Evolutionary conservation across 2,113 vertebrate species (phyloP), one percentile per base, ranked within the genome.

Genomic region (Coreoperca whiteheadi): DNA sequence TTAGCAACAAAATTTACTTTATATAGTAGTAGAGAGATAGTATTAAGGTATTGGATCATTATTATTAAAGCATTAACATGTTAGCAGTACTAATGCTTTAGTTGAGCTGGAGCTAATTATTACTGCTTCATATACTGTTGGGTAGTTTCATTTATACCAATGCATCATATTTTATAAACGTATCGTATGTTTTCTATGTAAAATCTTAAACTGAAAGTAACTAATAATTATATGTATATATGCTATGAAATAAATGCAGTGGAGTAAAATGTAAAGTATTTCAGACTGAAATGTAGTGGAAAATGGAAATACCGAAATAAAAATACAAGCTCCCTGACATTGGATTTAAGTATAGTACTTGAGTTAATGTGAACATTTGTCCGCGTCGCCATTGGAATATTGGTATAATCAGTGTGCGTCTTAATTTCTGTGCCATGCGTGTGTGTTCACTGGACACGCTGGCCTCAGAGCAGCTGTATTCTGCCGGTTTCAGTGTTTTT

Each of bases 401-500:
- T 84, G 67, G 72, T 82, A 16, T 68, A 66, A 78, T 72, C 64
- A 46, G 74, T 25, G 82, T 77, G 46, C 53, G 46, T 72, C 48
- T 67, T 79, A 43, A 43, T 82, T 76, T 54, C 43, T 25, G 67
- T 54, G 53, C 30, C 34, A 12, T 85, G 71, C 18, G 56, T 56
- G 64, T 56, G 82, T 53, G 75, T 80, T 79, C n/a, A 43, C n/a
- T 4, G 54, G 73, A 50, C 73, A 65, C 15, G 25, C 70, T 57
- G 73, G 81, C 78, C 90, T 85, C 57, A 37, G 87, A 88, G 92
- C 93, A 92, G 92, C 93, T 94, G 94, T 84, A 86, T 90, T 93
- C 88, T 87, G 88, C 91, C 91, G 90, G 88, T 93, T 93, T 90
- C 70, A 54, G 71, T 81, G 90, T 93, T 93, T 92, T 94, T 93